Evolutionary conservation across 2,888 invertebrate genomes (phyloP), one percentile per base, ranked within the genome.

Genomic region (Emmelina monodactyla): DNA sequence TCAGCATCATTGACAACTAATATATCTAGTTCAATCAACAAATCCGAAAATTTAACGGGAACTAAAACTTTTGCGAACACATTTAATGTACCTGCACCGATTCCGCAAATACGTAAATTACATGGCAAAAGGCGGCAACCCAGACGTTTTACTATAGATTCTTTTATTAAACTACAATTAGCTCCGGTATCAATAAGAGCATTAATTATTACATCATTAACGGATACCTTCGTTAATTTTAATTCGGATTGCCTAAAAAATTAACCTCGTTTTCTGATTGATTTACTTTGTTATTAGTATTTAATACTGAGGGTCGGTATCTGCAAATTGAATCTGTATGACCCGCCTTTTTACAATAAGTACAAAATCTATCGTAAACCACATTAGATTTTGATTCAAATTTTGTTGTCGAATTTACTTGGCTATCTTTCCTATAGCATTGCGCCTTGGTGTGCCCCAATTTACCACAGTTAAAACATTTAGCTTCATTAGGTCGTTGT

Each of bases 181-280:
- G 46, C 48, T 3, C 48, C 47, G 1, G 48, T 46, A 22, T 50
- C 46, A 6, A 45, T 34, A 1, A 48, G 32, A 1, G 35, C 35
- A 5, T 42, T 5, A 10, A 46, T 31, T 2, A 1, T 7, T 2
- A 33, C n/a, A 19, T 37, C 14, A n/a, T 39, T 35, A 9, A 44
- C 42, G 4, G 2, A 12, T 0, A 46, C 42, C 22, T 25, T 14
- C 6, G 45, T 46, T 0, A 43, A 14, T 5, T 33, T 39, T 37
- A 41, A 16, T 30, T 37, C 16, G 1, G 31, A 14, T 33, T 3
- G 33, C 14, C 37, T 44, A 39, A 41, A 43, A 38, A 41, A 38
- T 37, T 35, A 19, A 19, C 34, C 13, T 32, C 28, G 10, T 31
- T 33, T 28, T 28, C 11, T 13, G 35, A 9, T 10, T 15, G 16